These are phyloP conservation scores for Frankliniella intonsa DNA, from an alignment of 2,888 invertebrate species.

Conservation along the genomic window DNA sequence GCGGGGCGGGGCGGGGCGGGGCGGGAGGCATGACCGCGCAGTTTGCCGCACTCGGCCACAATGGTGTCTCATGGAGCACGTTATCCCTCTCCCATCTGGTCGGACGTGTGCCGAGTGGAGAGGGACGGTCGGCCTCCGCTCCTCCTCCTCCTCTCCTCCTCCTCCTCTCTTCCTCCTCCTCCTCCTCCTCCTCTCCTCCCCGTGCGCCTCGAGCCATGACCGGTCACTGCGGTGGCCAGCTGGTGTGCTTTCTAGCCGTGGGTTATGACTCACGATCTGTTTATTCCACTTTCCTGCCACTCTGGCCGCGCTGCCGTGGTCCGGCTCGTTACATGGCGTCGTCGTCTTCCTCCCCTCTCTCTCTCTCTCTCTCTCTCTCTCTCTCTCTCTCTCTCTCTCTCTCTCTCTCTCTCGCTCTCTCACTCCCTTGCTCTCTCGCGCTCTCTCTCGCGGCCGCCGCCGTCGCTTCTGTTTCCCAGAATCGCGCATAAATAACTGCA, in stretches of 20 bases:
- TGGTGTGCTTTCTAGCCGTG: slow-evolving; percentile 4
- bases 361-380: too few species aligned
- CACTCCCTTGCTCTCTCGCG: too few species aligned
- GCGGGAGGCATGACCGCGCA: not conserved
- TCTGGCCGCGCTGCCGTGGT: not conserved
- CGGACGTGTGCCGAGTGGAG: too few species aligned
- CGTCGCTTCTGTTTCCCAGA: too few species aligned
- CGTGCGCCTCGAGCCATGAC: not conserved
- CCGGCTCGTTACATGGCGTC: not conserved
- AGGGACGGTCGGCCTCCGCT: not conserved
- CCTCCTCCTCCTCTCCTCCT: not conserved
- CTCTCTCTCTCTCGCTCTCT: too few species aligned
- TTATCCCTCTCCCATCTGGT: too few species aligned
- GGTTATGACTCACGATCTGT: slow-evolving; percentile 11
- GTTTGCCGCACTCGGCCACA: not conserved
- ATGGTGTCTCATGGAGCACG: too few species aligned
- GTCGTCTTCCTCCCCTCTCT: too few species aligned
- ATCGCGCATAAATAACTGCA: too few species aligned
- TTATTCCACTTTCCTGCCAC: slow-evolving; percentile 11
- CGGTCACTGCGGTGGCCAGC: not conserved
- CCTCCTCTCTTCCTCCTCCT: not conserved
- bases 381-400: too few species aligned
- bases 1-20: too few species aligned
- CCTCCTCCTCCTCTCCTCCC: not conserved
- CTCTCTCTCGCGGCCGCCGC: too few species aligned